Conservation (phyloP, 1,140 invertebrate genomes). For the Drosophila santomea region DNA sequence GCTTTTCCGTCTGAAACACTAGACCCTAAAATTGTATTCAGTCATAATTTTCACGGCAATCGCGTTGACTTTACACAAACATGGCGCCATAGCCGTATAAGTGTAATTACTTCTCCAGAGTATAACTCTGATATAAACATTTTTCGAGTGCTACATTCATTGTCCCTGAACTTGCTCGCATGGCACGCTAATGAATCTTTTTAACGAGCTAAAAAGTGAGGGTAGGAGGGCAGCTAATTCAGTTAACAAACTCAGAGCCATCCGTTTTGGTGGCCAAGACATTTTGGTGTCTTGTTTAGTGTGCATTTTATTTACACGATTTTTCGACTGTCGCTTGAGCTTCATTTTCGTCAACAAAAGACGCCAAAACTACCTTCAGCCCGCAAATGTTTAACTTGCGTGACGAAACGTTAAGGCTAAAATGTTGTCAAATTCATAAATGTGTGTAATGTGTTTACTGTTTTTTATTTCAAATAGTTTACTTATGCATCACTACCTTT, state of each 20-base stretch:
- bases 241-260: slow-evolving; percentile 17
- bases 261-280: slow-evolving; percentile 38
- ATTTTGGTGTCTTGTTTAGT: slow-evolving; percentile 33
- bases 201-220: slow-evolving; percentile 5
- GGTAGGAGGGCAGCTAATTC: slow-evolving; percentile 7
- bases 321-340: slow-evolving; percentile 49
- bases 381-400: slow-evolving; percentile 24
- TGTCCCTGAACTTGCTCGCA: slow-evolving; percentile 71
- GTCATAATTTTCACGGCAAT: slow-evolving; percentile 17
- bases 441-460: no score
- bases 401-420: slow-evolving; percentile 15
- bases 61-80: slow-evolving; percentile 20
- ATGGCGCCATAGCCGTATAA: background rate
- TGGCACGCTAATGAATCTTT: slow-evolving; percentile 41
- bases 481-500: no score
- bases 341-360: slow-evolving; percentile 65
- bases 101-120: slow-evolving; percentile 23
- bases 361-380: slow-evolving; percentile 24
- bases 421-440: background rate
- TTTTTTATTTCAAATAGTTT: no score
- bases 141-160: slow-evolving; percentile 29
- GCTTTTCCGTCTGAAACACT: slow-evolving; percentile 8
- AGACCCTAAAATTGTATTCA: slow-evolving; percentile 10
- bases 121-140: slow-evolving; percentile 12
- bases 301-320: slow-evolving; percentile 54